Conservation (phyloP, 2,888 invertebrate species). For the Coremacera marginata region DNA sequence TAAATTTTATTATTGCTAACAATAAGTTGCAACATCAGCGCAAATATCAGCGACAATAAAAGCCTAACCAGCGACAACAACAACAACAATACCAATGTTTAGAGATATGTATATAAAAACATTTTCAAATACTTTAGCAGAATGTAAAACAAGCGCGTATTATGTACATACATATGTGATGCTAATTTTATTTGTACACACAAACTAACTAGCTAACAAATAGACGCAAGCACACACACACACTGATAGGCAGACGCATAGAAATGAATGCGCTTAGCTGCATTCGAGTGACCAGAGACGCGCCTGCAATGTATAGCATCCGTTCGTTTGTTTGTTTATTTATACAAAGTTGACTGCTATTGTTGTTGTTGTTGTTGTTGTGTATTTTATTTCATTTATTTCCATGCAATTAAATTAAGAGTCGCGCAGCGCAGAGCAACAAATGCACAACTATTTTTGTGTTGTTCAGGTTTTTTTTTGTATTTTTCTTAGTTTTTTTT, state of each 20-base stretch:
- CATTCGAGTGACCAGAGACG: no score
- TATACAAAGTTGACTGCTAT: no score
- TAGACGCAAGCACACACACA: slow-evolving; percentile 4
- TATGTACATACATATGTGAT: slow-evolving; percentile 5
- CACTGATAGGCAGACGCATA: not conserved
- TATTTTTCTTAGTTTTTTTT: no score
- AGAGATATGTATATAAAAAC: not conserved
- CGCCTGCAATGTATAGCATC: not conserved
- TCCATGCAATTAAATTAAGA: no score
- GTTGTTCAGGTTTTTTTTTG: no score
- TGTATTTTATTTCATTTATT: not conserved
- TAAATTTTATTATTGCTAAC: slow-evolving; percentile 52
- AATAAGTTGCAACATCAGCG: slow-evolving; percentile 18
- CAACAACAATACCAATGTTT: slow-evolving; percentile 15
- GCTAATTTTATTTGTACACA: slow-evolving; percentile 24
- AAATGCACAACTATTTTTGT: no score
- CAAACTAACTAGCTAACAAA: not conserved
- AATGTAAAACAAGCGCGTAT: not conserved
- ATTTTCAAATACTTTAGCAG: not conserved
- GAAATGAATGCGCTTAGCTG: no score
- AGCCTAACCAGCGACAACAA: slow-evolving; percentile 5
- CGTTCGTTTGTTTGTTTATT: not conserved
- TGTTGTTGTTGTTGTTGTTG: not conserved
- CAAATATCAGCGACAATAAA: slow-evolving; percentile 18
- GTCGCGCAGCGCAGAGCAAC: no score